Evolutionary conservation across 1,140 invertebrate genomes (phyloP).

Genomic region (Magallana gigas): DNA sequence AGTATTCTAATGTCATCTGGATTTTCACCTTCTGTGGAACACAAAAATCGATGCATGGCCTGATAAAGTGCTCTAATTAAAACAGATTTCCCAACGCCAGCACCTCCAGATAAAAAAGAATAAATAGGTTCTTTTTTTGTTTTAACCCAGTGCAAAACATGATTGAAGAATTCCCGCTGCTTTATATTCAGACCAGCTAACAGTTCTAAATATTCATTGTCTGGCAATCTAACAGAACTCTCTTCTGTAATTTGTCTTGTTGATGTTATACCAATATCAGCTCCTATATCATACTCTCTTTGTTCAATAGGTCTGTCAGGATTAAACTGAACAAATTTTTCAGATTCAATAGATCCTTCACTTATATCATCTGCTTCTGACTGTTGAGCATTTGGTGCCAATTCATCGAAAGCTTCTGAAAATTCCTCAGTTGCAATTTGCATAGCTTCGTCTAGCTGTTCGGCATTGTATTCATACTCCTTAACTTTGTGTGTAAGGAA

Average conservation of each 20-base stretch:
- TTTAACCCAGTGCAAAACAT: conserved; percentile 40
- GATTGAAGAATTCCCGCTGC: conserved; percentile 46
- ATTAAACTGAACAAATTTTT: conserved; percentile 31
- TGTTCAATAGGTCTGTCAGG: conserved; percentile 40
- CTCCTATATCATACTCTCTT: conserved; percentile 42
- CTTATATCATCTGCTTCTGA: neutral
- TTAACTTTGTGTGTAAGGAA: neutral
- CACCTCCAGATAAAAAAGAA: conserved; percentile 50
- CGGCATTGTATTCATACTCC: conserved; percentile 36
- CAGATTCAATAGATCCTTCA: conserved; percentile 14
- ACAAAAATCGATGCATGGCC: neutral
- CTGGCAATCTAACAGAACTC: neutral
- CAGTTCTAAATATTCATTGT: conserved; percentile 39
- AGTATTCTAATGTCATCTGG: conserved; percentile 42
- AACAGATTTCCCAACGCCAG: conserved; percentile 50
- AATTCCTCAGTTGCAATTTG: neutral
- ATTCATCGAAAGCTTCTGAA: neutral
- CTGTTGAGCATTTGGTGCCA: conserved; percentile 30
- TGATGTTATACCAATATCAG: conserved; percentile 39
- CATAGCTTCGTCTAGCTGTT: neutral
- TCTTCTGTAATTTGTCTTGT: neutral
- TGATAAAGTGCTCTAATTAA: neutral
- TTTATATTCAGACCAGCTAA: conserved; percentile 34
- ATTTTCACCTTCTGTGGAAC: conserved; percentile 50
- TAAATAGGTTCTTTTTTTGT: conserved; percentile 42